Conservation (phyloP, 23 tunicate genomes). For the Styela clava region DNA sequence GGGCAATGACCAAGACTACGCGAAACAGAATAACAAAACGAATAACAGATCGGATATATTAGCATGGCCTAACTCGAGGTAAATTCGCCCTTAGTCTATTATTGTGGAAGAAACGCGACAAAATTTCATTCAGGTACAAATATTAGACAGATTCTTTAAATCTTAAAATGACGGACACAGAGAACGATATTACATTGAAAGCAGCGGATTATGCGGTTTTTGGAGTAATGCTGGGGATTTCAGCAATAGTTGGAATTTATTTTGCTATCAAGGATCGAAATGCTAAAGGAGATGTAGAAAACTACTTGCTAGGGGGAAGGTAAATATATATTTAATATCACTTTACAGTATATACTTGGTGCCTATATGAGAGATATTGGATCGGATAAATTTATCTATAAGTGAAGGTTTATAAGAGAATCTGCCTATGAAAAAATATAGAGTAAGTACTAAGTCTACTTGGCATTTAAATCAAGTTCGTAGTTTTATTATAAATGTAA, state of each 20-base stretch:
- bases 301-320: conserved; percentile 64
- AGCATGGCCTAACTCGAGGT: too few species aligned
- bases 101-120: too few species aligned
- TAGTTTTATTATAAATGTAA: too few species aligned
- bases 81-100: too few species aligned
- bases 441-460: too few species aligned
- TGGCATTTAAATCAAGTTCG: too few species aligned
- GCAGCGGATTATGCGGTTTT: conserved; percentile 17
- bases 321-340: conserved; percentile 14
- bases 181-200: neutral
- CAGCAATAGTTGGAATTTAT: conserved; percentile 48
- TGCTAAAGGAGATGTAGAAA: conserved; percentile 37
- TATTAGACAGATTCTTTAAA: too few species aligned
- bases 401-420: neutral
- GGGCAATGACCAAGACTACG: too few species aligned
- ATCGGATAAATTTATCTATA: neutral
- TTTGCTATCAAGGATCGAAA: conserved; percentile 57
- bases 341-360: neutral
- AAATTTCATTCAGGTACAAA: too few species aligned
- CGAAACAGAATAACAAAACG: too few species aligned
- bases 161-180: neutral
- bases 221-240: conserved; percentile 41
- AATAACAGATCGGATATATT: too few species aligned
- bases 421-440: neutral
- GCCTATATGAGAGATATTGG: neutral